These are phyloP conservation scores for Venustoraphidia nigricollis DNA, from an alignment of 2,888 invertebrate species.

Conservation along the genomic window DNA sequence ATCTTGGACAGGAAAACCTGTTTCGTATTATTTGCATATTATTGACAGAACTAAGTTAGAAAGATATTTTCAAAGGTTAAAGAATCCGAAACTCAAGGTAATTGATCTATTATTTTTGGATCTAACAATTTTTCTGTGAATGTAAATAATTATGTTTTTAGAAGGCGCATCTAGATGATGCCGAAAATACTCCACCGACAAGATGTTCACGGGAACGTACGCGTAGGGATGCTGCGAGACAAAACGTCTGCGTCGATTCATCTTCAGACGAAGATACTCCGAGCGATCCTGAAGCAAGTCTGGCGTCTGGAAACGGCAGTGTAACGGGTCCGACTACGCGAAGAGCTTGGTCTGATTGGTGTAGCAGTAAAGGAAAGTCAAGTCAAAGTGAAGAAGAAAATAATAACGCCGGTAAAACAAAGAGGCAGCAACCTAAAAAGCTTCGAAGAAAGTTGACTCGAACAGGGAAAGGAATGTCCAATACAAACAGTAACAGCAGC, in stretches of 20 bases:
- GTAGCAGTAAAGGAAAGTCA: slow-evolving; percentile 41
- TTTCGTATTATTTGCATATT: slow-evolving; percentile 95
- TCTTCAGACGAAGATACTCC: not conserved
- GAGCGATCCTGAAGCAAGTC: not conserved
- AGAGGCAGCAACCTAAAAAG: slow-evolving; percentile 28
- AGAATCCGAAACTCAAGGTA: slow-evolving; percentile 69
- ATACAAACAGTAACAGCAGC: not conserved
- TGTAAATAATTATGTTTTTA: no score
- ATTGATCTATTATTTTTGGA: slow-evolving; percentile 6
- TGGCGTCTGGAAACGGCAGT: no score
- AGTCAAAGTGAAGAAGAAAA: slow-evolving; percentile 45
- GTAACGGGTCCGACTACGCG: slow-evolving; percentile 49
- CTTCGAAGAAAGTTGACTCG: slow-evolving; percentile 32
- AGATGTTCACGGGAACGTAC: not conserved
- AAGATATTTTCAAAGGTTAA: slow-evolving; percentile 89
- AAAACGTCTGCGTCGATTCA: not conserved
- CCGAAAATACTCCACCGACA: no score
- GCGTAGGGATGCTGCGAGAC: not conserved
- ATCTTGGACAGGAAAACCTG: slow-evolving; percentile 98
- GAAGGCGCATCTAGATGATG: no score
- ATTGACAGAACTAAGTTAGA: slow-evolving; percentile 96
- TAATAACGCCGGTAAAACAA: slow-evolving; percentile 22
- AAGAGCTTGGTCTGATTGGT: slow-evolving; percentile 61
- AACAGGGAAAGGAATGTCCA: slow-evolving; percentile 23
- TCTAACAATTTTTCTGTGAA: no score